These are phyloP conservation scores for Dryoscopus gambensis DNA, from an alignment of 2,113 vertebrate genomes.

Conservation along the genomic window DNA sequence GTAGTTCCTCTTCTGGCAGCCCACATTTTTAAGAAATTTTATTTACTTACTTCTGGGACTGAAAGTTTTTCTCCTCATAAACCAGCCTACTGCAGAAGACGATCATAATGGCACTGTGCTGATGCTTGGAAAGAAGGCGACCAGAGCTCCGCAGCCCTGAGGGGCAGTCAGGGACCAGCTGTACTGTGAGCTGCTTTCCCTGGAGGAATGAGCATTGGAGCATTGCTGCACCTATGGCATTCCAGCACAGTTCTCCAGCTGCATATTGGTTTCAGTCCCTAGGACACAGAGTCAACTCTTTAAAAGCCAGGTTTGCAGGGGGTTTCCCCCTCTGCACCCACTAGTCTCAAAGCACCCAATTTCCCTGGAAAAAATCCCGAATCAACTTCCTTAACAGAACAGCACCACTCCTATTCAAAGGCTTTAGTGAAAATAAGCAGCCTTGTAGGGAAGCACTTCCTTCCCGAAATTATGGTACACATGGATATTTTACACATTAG, in stretches of 20 bases:
- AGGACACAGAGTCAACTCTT: neutral
- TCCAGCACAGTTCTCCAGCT: neutral
- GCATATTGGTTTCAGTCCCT: neutral
- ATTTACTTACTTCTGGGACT: neutral
- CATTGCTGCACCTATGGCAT: neutral
- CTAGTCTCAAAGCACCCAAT: neutral
- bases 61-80: neutral
- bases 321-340: neutral
- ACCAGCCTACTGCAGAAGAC: neutral
- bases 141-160: neutral
- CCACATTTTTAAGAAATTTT: neutral
- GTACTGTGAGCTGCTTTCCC: neutral
- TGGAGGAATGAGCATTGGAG: rapidly evolving
- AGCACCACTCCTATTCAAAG: neutral
- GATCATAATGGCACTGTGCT: neutral
- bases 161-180: neutral
- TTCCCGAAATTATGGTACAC: neutral
- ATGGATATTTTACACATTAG: neutral
- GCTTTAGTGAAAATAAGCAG: neutral
- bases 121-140: neutral
- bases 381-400: neutral
- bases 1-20: neutral
- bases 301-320: neutral
- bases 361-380: neutral
- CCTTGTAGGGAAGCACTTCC: neutral